phyloP scores from a whole-genome alignment of 2,888 invertebrate genomes.

The Amphimallon solstitiale region DNA sequence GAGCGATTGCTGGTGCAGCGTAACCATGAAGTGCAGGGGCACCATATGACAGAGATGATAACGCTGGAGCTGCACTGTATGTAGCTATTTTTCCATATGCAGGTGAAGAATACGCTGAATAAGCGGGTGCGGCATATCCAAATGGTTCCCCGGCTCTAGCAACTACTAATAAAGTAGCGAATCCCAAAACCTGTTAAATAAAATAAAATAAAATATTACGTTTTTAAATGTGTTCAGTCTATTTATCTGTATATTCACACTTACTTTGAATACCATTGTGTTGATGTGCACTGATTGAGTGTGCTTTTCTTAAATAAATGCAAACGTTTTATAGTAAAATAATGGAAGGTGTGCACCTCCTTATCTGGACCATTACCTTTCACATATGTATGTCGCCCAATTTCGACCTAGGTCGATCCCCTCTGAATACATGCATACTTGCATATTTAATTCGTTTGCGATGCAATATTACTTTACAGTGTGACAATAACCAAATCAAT shows the following conservation, averaged over 20 bases:
- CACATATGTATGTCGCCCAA: conserved; percentile 7
- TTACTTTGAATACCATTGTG: conserved; percentile 29
- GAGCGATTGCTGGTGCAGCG: conserved; percentile 56
- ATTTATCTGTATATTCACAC: background rate
- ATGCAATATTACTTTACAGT: too few relatives aligned
- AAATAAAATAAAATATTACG: conserved; percentile 20
- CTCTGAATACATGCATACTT: too few relatives aligned
- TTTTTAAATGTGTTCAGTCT: background rate
- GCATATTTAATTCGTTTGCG: too few relatives aligned
- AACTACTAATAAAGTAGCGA: conserved; percentile 43
- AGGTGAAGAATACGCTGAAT: conserved; percentile 36
- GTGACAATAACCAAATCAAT: too few relatives aligned
- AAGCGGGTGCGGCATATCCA: conserved; percentile 44
- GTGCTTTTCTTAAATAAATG: conserved; percentile 13
- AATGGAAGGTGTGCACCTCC: conserved; percentile 16
- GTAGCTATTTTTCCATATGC: conserved; percentile 44
- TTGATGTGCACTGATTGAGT: conserved; percentile 8
- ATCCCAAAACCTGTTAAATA: conserved; percentile 41
- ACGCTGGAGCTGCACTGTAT: conserved; percentile 11
- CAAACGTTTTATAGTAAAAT: conserved; percentile 23
- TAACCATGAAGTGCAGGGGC: conserved; percentile 37
- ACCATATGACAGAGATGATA: conserved; percentile 33
- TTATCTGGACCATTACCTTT: conserved; percentile 14
- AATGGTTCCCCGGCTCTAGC: conserved; percentile 45
- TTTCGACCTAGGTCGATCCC: too few relatives aligned